Base-by-base conservation (phyloP, 2,888 invertebrate genomes). In the Caenorhabditis japonica region DNA sequence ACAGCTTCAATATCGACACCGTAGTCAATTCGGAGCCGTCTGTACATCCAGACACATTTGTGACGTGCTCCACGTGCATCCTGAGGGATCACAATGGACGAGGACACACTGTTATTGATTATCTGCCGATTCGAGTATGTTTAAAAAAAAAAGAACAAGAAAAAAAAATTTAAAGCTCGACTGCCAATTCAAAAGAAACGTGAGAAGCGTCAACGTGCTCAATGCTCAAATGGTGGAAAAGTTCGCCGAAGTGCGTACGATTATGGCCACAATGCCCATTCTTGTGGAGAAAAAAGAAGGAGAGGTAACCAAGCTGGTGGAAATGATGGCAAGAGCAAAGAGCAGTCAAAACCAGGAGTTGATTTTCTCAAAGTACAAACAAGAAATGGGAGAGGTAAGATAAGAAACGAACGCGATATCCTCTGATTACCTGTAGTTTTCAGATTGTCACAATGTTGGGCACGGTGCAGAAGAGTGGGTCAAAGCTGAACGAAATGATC, bases 301-400 rank as follows among this genome's bases (percentile, higher is more conserved):
- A 12, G 49, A 58, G 43, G 34, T 43, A 1, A 13, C 41, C 2
- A 43, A 27, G 27, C 49, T 66, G 38, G 56, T 66, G 4, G 51
- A 49, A n/a, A 15, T 43, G 7, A 55, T 66, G 56, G 23, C 34
- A 25, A 49, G 41, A 27, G 66, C 56, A 7, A 66, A 66, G 21
- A 34, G 25, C 4, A 49, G 66, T 13, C 56, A 66, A 13, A 10
- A 15, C n/a, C 33, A 36, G n/a, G 21, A 38, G 15, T 15, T 34
- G 21, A 60, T 60, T 13, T 60, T 60, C 49, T 15, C 41, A 5
- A 41, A 49, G 17, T 60, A 60, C 34, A 41, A 33, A 8, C 2
- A 33, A 3, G 59, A 60, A 15, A 60, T 60, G 39, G 17, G n/a
- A 10, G 13, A 36, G 4, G 52, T 52, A 21, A 13, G 46, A n/a